Conservation (phyloP, 2,888 invertebrate species). For the Polietes domitor region DNA sequence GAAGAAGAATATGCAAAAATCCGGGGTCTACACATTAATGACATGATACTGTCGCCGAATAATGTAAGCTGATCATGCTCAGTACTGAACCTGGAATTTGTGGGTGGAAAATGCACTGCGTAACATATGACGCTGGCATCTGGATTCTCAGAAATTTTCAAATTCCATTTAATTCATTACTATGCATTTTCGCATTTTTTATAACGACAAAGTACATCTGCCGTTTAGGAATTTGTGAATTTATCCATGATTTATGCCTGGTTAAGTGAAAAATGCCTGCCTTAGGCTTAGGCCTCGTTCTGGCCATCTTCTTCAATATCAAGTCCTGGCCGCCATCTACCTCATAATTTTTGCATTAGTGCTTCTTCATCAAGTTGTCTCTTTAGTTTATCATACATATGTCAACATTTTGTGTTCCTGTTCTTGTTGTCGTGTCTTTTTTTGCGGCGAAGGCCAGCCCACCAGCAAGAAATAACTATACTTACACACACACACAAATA, state of each 20-base stretch:
- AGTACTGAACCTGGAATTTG: too few species aligned
- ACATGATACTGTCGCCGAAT: too few species aligned
- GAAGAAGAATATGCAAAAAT: too few species aligned
- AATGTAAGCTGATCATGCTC: too few species aligned
- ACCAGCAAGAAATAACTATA: constrained; percentile 47
- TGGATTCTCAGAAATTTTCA: too few species aligned
- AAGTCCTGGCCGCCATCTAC: background rate
- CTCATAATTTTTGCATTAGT: constrained; percentile 20
- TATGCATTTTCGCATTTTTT: too few species aligned
- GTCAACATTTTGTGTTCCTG: constrained; percentile 56
- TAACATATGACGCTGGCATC: too few species aligned
- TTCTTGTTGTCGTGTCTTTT: background rate
- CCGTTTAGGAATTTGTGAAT: too few species aligned
- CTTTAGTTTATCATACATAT: constrained; percentile 55
- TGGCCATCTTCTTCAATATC: background rate
- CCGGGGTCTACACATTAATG: too few species aligned
- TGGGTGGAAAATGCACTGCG: too few species aligned
- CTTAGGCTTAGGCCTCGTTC: background rate
- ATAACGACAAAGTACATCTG: too few species aligned
- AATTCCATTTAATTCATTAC: too few species aligned
- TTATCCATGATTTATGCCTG: background rate
- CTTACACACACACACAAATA: constrained; percentile 5
- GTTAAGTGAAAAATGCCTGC: background rate
- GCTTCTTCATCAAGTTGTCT: constrained; percentile 31
- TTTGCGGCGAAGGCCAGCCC: constrained; percentile 60